Evolutionary conservation across 2,888 invertebrate genomes (phyloP).

Genomic region (Bhutanitis thaidina): DNA sequence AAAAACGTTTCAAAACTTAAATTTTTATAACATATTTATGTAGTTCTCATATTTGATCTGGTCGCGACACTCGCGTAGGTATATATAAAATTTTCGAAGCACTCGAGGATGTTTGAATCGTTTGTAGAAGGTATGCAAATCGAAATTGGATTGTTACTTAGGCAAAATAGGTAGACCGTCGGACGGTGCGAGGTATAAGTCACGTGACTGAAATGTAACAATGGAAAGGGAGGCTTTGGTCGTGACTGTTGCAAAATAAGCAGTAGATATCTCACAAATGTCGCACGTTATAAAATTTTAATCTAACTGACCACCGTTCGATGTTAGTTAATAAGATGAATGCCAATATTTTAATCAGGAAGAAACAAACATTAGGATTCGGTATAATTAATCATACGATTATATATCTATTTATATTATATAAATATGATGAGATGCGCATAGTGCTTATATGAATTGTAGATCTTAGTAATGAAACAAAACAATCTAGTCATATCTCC

Average conservation of each 20-base stretch:
- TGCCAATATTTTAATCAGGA: slow-evolving; percentile 77
- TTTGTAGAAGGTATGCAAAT: slow-evolving; percentile 42
- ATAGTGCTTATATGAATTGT: slow-evolving; percentile 78
- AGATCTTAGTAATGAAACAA: slow-evolving; percentile 73
- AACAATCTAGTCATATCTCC: slow-evolving; percentile 77
- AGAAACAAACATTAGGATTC: slow-evolving; percentile 69
- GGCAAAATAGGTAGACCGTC: slow-evolving; percentile 46
- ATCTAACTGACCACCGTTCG: slow-evolving; percentile 44
- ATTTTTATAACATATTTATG: slow-evolving; percentile 39
- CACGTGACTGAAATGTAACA: slow-evolving; percentile 6
- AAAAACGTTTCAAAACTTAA: not conserved
- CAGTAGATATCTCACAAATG: slow-evolving; percentile 1
- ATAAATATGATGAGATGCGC: slow-evolving; percentile 76
- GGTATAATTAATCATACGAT: slow-evolving; percentile 74
- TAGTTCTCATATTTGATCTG: slow-evolving; percentile 53
- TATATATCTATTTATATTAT: slow-evolving; percentile 74
- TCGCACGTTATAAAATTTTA: slow-evolving; percentile 6
- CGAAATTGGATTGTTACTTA: slow-evolving; percentile 41
- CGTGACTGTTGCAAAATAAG: not conserved
- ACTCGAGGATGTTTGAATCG: slow-evolving; percentile 42
- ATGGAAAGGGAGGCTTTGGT: not conserved
- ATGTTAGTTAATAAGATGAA: slow-evolving; percentile 70
- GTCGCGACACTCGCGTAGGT: slow-evolving; percentile 51
- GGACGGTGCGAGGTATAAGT: slow-evolving; percentile 33
- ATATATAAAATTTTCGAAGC: slow-evolving; percentile 43